Base-by-base conservation (phyloP, 1,140 invertebrate genomes). In the Formica exsecta region DNA sequence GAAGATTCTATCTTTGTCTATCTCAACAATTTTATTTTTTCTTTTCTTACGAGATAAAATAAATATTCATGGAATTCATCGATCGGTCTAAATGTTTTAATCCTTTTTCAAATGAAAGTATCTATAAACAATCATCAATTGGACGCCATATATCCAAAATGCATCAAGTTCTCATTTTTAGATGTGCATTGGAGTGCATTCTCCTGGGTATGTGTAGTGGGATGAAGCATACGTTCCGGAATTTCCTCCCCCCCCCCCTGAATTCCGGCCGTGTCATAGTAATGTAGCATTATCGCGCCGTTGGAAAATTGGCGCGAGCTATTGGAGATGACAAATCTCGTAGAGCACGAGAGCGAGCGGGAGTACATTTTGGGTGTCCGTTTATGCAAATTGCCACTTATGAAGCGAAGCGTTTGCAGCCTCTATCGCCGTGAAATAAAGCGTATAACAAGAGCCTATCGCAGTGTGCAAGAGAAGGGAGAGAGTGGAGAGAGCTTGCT, bases 331-430 rank as follows among this genome's bases (percentile, higher is more conserved):
- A 92, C 91, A 91, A 91, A 92, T 92, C 87, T 85, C 73, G 61
- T 61, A 74, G 68, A 19, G 85, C 68, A 73, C 70, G 86, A 65
- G 61, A 86, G 41, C 71, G 76, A 61, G 76, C 59, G 81, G 61
- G 75, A 83, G 81, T 85, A 86, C 73, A 70, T 81, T 86, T 61
- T 22, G 73, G 84, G 68, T 90, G 83, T 88, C 90, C 86, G 89
- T 92, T 92, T 92, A 92, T 92, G 92, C 85, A 92, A 92, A 92
- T 90, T 92, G 90, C 91, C 90, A 90, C 86, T 87, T 90, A 85
- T 80, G 61, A 19, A 65, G 81, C 51, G 84, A 89, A 90, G 91
- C 88, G 80, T 90, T 91, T 90, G 88, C 85, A 73, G 83, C 70
- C 70, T 83, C 44, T 51, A 77, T 65, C 81, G 2, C 11, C 70